These are phyloP conservation scores for Drosophila acutilabella DNA, from an alignment of 2,888 invertebrate species.

Conservation along the genomic window DNA sequence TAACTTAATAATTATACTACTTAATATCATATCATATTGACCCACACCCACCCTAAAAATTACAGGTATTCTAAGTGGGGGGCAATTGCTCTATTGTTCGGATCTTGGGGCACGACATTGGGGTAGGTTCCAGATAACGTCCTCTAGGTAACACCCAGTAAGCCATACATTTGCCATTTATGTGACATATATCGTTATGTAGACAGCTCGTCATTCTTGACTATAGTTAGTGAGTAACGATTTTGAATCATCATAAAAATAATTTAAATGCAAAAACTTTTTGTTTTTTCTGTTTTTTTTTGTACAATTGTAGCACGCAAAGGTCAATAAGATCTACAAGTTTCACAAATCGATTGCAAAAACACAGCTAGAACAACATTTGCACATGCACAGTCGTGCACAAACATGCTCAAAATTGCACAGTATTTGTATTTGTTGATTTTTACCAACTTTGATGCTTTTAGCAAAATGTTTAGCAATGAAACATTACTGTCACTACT, in stretches of 20 bases:
- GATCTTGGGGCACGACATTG: constrained; percentile 15
- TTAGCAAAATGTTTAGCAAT: too few relatives aligned
- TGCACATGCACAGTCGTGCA: constrained; percentile 7
- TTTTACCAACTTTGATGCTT: too few relatives aligned
- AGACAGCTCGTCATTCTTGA: background rate
- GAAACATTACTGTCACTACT: too few relatives aligned
- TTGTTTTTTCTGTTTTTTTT: background rate
- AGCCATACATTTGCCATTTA: background rate
- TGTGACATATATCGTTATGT: background rate
- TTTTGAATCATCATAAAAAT: background rate
- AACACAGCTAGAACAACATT: constrained; percentile 3
- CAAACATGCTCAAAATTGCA: background rate
- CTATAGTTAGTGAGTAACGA: background rate
- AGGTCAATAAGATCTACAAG: constrained; percentile 12
- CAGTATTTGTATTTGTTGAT: background rate
- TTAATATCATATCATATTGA: constrained; percentile 11
- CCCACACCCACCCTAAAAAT: constrained; percentile 1
- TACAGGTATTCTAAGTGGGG: constrained; percentile 1
- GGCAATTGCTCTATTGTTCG: constrained; percentile 27
- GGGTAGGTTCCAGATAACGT: constrained; percentile 21
- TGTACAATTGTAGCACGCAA: constrained; percentile 38
- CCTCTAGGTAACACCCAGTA: constrained; percentile 9
- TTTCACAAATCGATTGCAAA: constrained; percentile 8
- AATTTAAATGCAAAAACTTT: background rate
- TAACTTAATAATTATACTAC: constrained; percentile 4